Percentiles rank a stretch among this genome's conserved stretches.
phyloP scores from a whole-genome alignment of 2,113 vertebrate species.

The Ramphastos sulfuratus region DNA sequence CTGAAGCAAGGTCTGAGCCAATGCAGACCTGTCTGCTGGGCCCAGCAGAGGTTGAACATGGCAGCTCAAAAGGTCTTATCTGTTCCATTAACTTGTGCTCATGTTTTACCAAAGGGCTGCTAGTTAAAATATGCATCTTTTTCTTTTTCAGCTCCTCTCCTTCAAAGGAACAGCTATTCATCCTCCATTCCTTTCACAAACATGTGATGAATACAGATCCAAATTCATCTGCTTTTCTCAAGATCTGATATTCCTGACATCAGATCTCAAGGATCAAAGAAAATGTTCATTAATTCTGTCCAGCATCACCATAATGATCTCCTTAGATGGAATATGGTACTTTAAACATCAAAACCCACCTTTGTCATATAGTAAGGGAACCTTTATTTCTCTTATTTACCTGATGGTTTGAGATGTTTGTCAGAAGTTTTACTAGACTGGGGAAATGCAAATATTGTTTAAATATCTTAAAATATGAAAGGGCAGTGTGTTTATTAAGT shows the following conservation, averaged over 20 bases:
- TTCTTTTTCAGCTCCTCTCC: slow-evolving; percentile 10
- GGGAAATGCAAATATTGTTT: slow-evolving; percentile 41
- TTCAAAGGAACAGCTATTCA: slow-evolving; percentile 51
- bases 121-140: slow-evolving; percentile 30
- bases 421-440: neutral
- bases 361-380: slow-evolving; percentile 4
- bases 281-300: slow-evolving; percentile 57
- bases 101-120: slow-evolving; percentile 16
- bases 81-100: neutral
- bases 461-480: slow-evolving; percentile 44
- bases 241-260: slow-evolving; percentile 52
- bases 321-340: slow-evolving; percentile 27
- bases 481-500: slow-evolving; percentile 17
- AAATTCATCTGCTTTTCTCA: neutral
- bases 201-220: slow-evolving; percentile 53
- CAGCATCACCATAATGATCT: slow-evolving; percentile 29
- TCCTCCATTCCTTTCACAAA: slow-evolving; percentile 59
- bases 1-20: neutral
- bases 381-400: slow-evolving; percentile 7
- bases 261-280: slow-evolving; percentile 56
- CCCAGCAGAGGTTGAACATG: neutral
- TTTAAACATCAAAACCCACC: slow-evolving; percentile 41
- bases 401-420: neutral
- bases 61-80: neutral
- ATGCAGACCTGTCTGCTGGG: neutral